Evolutionary conservation across 2,888 invertebrate species (phyloP), one percentile per base, ranked within the genome.

Genomic region (Lottia scabra): DNA sequence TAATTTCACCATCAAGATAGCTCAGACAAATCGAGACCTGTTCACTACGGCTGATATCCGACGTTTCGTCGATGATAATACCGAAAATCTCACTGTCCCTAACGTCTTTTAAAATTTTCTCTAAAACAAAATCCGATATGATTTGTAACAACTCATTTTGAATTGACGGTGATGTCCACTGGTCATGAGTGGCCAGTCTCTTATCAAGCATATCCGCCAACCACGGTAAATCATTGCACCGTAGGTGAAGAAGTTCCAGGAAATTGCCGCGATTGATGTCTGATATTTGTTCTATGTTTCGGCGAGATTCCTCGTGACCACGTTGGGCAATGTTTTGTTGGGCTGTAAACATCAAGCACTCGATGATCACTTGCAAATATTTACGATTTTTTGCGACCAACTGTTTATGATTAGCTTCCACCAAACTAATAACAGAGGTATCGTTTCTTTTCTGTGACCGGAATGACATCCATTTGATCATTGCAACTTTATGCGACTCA

Each of bases 141-240:
- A 63, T 63, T n/a, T 19, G 16, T 19, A 63, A 23, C 15, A 63
- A 19, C 23, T 63, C 63, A 63, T 63, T 63, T n/a, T 19, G 19
- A 26, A 63, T 63, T n/a, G 15, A 16, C 27, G 63, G 63, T n/a
- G 63, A 63, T 63, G 63, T 63, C 63, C 63, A 63, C 27, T 63
- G 63, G 19, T 15, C 13, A 19, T 63, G 63, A 16, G 13, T 16
- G 26, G 15, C 26, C 27, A 63, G 19, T 4, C 19, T 15, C 15
- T 15, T 27, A 4, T 63, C 19, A 27, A 63, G 63, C 19, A n/a
- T 63, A 15, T 23, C 63, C 15, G 13, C 19, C 27, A 63, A 26
- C 63, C 63, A 63, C 19, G 63, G 2, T 26, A 63, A 15, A 10
- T 63, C 10, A 4, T 19, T 15, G 63, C 5, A 63, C 15, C 63